These are phyloP conservation scores for Ochlodes sylvanus DNA, from an alignment of 2,888 invertebrate genomes.

Conservation along the genomic window DNA sequence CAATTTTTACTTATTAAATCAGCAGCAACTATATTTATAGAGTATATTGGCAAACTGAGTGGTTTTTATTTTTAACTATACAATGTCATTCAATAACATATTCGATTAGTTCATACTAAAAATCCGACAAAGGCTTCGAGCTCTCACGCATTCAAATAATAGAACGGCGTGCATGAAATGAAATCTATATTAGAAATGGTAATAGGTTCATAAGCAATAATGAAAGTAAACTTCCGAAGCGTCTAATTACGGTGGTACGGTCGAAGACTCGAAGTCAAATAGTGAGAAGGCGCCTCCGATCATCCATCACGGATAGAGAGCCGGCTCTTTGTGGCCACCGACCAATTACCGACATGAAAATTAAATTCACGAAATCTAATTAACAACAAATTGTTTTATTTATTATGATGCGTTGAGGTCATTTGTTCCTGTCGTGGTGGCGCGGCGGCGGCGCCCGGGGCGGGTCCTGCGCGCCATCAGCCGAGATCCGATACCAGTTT, in stretches of 20 bases:
- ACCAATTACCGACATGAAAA: constrained; percentile 85
- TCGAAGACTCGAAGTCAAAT: constrained; percentile 79
- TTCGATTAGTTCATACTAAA: background rate
- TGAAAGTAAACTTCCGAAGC: constrained; percentile 81
- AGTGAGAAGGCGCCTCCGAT: constrained; percentile 79
- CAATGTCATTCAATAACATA: too few relatives aligned
- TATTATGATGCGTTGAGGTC: constrained; percentile 84
- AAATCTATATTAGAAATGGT: constrained; percentile 79
- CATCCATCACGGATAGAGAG: constrained; percentile 83
- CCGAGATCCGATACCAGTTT: constrained; percentile 53
- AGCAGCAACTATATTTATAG: too few relatives aligned
- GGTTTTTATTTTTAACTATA: too few relatives aligned
- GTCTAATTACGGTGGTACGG: constrained; percentile 74
- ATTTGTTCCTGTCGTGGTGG: constrained; percentile 80
- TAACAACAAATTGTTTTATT: constrained; percentile 86
- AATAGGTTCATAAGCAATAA: constrained; percentile 78
- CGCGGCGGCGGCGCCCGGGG: constrained; percentile 72
- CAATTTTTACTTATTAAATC: too few relatives aligned
- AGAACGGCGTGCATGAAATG: constrained; percentile 62
- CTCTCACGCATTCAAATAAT: constrained; percentile 45
- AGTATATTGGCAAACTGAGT: too few relatives aligned
- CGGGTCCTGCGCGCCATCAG: constrained; percentile 71
- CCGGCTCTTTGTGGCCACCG: constrained; percentile 81
- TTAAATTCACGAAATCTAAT: constrained; percentile 86
- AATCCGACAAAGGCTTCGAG: constrained; percentile 21